These are phyloP conservation scores for Proterorhinus semilunaris DNA, from an alignment of 2,113 vertebrate genomes.

Conservation along the genomic window DNA sequence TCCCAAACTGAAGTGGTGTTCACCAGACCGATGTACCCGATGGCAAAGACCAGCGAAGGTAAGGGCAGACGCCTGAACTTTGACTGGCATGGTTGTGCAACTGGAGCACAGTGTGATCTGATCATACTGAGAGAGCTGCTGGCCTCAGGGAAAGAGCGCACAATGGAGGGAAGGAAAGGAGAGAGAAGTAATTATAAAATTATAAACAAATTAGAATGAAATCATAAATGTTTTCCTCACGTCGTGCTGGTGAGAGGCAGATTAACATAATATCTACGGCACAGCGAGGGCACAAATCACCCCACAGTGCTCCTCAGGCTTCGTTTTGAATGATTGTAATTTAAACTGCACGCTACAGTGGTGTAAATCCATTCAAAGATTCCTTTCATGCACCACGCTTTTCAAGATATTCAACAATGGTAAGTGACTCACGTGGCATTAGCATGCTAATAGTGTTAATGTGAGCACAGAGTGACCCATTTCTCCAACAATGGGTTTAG, in stretches of 20 bases:
- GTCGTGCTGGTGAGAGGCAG: conserved; percentile 17
- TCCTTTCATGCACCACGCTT: conserved; percentile 36
- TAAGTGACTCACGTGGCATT: conserved; percentile 54
- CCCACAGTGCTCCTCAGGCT: conserved; percentile 25
- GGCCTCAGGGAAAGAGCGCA: conserved; percentile 23
- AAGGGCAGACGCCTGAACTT: conserved; percentile 40
- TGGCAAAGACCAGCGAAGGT: conserved; percentile 54
- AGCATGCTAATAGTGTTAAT: conserved; percentile 51
- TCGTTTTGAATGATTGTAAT: conserved; percentile 30
- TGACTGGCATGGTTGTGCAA: conserved; percentile 33
- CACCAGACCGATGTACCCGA: conserved; percentile 52
- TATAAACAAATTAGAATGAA: conserved; percentile 37
- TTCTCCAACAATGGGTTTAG: conserved; percentile 56
- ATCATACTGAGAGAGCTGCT: conserved; percentile 30
- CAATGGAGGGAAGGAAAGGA: conserved; percentile 11
- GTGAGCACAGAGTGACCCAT: conserved; percentile 56
- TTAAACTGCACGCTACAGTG: conserved; percentile 17
- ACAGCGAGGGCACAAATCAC: conserved; percentile 27
- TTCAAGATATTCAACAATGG: conserved; percentile 54
- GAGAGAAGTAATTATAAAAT: conserved; percentile 30
- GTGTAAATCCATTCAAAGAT: conserved; percentile 40
- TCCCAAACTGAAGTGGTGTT: conserved; percentile 39
- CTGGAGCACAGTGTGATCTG: conserved; percentile 24
- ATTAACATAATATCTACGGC: conserved; percentile 44
- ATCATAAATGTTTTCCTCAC: conserved; percentile 29